Evolutionary conservation across 2,888 invertebrate genomes (phyloP).

Genomic region (Drosophila paracracens): DNA sequence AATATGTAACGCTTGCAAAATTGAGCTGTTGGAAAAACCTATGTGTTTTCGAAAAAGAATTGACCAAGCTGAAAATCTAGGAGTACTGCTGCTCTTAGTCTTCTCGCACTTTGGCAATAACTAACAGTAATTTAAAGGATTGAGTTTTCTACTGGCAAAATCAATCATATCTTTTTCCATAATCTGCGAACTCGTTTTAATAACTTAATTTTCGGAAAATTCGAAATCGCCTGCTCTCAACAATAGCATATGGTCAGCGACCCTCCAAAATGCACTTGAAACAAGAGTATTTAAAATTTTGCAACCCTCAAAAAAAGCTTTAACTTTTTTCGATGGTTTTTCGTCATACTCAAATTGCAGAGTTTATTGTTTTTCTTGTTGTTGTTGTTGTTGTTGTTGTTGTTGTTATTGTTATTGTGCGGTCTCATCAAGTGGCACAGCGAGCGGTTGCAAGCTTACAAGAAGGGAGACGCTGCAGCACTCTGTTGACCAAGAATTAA

Average conservation of each 20-base stretch:
- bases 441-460: constrained; percentile 57
- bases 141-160: no score
- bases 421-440: constrained; percentile 60
- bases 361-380: constrained; percentile 5
- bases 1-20: background rate
- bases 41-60: no score
- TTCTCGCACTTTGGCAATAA: no score
- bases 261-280: background rate
- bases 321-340: background rate
- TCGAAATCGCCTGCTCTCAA: background rate
- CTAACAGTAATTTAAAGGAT: no score
- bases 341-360: constrained; percentile 9
- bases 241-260: background rate
- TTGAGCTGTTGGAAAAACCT: background rate
- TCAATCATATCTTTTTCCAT: background rate
- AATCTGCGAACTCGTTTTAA: background rate
- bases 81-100: rapidly evolving
- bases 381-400: constrained; percentile 5
- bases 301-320: background rate
- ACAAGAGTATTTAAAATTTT: background rate
- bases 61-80: background rate
- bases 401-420: constrained; percentile 29
- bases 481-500: constrained; percentile 81
- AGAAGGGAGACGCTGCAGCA: constrained; percentile 50
- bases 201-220: background rate